Conservation (phyloP, 2,888 invertebrate genomes). For the Temnothorax unifasciatus region DNA sequence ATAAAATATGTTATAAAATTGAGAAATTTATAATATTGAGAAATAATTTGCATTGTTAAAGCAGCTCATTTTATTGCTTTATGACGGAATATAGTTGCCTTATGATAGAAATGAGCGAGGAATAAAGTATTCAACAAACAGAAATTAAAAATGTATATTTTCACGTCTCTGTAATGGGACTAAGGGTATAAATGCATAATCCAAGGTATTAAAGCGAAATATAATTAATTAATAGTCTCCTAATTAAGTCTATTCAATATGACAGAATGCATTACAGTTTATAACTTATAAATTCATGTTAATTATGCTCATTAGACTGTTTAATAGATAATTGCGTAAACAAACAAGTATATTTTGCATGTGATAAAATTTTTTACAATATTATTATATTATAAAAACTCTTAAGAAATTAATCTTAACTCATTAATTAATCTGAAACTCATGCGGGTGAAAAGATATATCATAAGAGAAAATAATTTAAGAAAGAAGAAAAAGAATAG, state of each 20-base stretch:
- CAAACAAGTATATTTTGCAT: neutral
- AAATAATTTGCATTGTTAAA: neutral
- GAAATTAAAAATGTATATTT: slow-evolving; percentile 13
- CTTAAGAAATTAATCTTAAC: neutral
- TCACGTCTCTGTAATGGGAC: neutral
- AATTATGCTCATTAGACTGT: neutral
- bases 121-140: neutral
- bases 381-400: neutral
- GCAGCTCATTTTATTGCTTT: neutral
- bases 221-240: slow-evolving; percentile 30
- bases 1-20: neutral
- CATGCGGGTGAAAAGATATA: neutral
- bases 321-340: neutral
- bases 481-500: neutral
- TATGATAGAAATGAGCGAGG: neutral
- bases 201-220: neutral
- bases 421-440: too few relatives aligned
- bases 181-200: slow-evolving; percentile 23
- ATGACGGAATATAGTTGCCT: neutral
- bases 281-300: slow-evolving; percentile 21
- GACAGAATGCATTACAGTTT: neutral
- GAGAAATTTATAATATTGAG: neutral
- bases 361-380: neutral
- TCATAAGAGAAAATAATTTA: neutral
- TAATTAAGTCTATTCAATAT: slow-evolving; percentile 19